A percentile compares a stretch with the other conserved stretches of the same genome.
phyloP scores from a whole-genome alignment of 2,888 invertebrate species.

The Alloscopus bannaensis region DNA sequence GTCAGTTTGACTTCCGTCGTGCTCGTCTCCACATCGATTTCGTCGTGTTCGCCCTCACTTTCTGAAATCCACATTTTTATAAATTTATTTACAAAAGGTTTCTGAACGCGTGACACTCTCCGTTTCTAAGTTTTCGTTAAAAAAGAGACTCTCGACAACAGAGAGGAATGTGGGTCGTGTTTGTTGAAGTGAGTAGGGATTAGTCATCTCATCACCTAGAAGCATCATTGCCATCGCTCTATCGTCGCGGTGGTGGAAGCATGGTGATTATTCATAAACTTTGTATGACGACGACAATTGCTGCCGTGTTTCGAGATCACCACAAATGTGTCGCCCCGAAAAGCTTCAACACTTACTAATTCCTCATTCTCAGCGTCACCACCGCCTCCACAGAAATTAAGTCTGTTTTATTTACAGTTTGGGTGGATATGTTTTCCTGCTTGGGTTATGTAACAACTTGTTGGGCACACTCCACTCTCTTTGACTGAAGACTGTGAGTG shows the following conservation, averaged over 20 bases:
- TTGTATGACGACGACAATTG: too few relatives aligned
- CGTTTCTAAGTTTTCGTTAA: constrained; percentile 6
- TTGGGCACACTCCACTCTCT: not conserved
- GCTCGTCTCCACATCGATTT: constrained; percentile 34
- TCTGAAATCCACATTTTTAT: not conserved
- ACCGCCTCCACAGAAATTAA: too few relatives aligned
- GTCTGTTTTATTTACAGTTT: too few relatives aligned
- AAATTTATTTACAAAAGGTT: not conserved
- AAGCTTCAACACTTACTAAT: constrained; percentile 40
- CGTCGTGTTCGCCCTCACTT: not conserved
- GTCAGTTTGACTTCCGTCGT: constrained; percentile 58
- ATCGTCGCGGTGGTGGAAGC: constrained; percentile 42
- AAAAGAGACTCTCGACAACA: not conserved
- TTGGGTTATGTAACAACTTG: constrained; percentile 10
- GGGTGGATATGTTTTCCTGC: too few relatives aligned
- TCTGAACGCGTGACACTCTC: too few relatives aligned
- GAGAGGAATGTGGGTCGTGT: constrained; percentile 28
- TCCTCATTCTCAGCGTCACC: too few relatives aligned
- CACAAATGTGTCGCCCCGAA: too few relatives aligned
- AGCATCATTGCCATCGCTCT: constrained; percentile 1
- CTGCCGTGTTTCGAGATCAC: too few relatives aligned
- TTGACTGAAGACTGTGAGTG: not conserved
- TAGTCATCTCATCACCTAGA: not conserved
- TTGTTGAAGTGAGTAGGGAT: constrained; percentile 52
- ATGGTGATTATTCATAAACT: constrained; percentile 58